A percentile compares a stretch with the other conserved stretches of the same genome.
Evolutionary conservation across 2,113 vertebrate species (phyloP).

Genomic region (Sceloporus undulatus): DNA sequence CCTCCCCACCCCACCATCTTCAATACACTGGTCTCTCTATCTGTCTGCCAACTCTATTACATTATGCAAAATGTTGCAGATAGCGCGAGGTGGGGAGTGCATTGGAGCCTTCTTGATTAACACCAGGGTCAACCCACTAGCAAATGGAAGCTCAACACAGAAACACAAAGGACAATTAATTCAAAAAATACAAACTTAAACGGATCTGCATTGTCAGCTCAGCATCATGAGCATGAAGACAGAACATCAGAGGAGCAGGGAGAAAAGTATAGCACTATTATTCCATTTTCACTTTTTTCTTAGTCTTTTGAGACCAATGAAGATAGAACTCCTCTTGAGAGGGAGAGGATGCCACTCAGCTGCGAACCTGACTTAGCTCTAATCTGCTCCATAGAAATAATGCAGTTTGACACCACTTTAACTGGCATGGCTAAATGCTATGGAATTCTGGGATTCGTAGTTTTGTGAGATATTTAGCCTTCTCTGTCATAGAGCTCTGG

Average conservation of each 20-base stretch:
- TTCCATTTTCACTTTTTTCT: neutral
- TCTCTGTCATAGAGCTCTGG: too few relatives aligned
- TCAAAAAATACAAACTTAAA: neutral
- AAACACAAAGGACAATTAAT: neutral
- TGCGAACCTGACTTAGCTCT: neutral
- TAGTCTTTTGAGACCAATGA: neutral
- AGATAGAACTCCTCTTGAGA: neutral
- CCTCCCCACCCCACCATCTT: neutral
- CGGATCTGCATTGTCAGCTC: neutral
- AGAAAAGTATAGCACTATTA: neutral
- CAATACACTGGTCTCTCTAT: neutral
- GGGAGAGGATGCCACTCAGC: neutral
- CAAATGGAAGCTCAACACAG: neutral
- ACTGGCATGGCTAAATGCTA: too few relatives aligned
- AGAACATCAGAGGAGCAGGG: neutral
- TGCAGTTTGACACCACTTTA: too few relatives aligned
- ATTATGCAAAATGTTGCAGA: constrained; percentile 45
- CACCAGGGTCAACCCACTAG: neutral
- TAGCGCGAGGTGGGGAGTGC: constrained; percentile 44
- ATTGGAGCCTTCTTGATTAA: constrained; percentile 13
- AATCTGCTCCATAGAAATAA: too few relatives aligned
- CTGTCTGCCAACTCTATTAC: constrained; percentile 48
- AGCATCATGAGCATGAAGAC: neutral
- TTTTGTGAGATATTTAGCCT: too few relatives aligned
- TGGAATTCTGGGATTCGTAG: too few relatives aligned